Evolutionary conservation across 2,888 invertebrate genomes (phyloP).

Genomic region (Xestia ashworthii): DNA sequence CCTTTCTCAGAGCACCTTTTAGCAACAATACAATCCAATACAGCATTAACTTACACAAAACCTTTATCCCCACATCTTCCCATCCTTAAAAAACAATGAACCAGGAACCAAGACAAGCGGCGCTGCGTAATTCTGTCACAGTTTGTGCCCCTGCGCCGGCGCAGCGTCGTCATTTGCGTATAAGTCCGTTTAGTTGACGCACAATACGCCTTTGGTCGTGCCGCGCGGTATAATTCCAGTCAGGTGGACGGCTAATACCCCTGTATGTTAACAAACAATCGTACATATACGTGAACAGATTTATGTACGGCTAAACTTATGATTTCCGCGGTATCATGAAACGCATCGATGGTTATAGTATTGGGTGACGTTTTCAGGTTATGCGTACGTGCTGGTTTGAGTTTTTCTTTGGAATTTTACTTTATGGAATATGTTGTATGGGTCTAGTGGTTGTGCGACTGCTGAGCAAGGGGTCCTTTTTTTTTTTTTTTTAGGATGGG

Average conservation of each 20-base stretch:
- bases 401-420: constrained; percentile 3
- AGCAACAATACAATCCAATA: constrained; percentile 31
- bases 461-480: too few species aligned
- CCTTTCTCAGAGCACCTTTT: background rate
- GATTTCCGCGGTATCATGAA: constrained; percentile 55
- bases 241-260: constrained; percentile 59
- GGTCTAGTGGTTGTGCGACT: background rate
- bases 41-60: constrained; percentile 31
- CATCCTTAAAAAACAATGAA: constrained; percentile 61
- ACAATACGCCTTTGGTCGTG: constrained; percentile 64
- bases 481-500: too few species aligned
- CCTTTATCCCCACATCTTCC: constrained; percentile 56
- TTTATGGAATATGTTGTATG: background rate
- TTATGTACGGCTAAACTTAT: constrained; percentile 43
- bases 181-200: constrained; percentile 62
- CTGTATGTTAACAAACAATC: constrained; percentile 56
- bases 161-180: constrained; percentile 67
- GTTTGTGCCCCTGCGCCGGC: constrained; percentile 42
- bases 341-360: constrained; percentile 27
- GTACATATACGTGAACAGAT: constrained; percentile 50
- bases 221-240: constrained; percentile 62
- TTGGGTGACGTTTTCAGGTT: constrained; percentile 21
- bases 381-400: background rate
- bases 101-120: constrained; percentile 59
- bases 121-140: constrained; percentile 63